These are phyloP conservation scores for Eupithecia abbreviata DNA, from an alignment of 2,888 invertebrate genomes.

Conservation along the genomic window DNA sequence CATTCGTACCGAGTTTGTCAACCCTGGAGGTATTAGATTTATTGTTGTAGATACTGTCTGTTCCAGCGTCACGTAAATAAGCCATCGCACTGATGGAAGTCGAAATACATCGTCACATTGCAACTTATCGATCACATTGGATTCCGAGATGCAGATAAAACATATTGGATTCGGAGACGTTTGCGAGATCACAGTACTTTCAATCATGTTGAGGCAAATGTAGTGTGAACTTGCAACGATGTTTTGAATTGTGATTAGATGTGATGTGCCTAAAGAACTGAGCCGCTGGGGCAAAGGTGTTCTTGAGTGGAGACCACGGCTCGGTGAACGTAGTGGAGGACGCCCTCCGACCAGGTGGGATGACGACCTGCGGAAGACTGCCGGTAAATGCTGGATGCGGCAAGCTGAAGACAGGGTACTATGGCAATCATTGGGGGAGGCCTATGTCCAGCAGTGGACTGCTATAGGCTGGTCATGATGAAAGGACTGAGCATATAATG, in stretches of 20 bases:
- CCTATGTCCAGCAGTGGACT: too few species aligned
- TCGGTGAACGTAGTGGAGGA: too few species aligned
- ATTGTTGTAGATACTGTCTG: not conserved
- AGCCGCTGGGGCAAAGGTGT: too few species aligned
- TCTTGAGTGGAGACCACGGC: too few species aligned
- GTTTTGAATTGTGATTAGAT: not conserved
- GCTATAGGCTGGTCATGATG: too few species aligned
- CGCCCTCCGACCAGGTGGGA: too few species aligned
- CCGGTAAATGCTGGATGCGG: too few species aligned
- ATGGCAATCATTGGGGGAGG: too few species aligned
- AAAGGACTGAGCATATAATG: too few species aligned
- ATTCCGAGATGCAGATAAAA: not conserved
- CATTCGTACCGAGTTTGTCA: not conserved
- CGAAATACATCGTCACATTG: not conserved
- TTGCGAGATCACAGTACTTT: constrained; percentile 1
- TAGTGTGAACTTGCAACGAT: not conserved
- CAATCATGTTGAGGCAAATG: not conserved
- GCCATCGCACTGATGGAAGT: constrained; percentile 2
- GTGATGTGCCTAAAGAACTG: too few species aligned
- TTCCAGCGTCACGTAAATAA: constrained; percentile 1
- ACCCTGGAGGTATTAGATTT: not conserved
- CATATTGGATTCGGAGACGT: constrained; percentile 3
- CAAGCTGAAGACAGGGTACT: too few species aligned
- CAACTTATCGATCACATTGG: not conserved
- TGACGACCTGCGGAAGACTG: too few species aligned